Conservation (phyloP, 2,797 vertebrate species). For the Scolopax rusticola region DNA sequence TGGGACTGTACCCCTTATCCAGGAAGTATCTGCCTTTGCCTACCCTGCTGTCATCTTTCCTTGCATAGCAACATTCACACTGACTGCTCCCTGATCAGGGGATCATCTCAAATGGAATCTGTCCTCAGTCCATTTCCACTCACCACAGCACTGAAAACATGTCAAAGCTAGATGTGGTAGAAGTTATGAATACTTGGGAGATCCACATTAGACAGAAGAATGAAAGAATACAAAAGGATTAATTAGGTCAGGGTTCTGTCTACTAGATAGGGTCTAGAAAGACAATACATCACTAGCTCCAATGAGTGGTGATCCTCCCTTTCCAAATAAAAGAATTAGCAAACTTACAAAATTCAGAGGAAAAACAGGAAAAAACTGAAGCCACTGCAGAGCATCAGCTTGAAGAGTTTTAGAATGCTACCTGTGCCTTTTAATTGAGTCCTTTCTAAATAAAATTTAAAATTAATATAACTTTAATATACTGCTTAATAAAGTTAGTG, state of each 20-base stretch:
- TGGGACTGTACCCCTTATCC: background rate
- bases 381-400: background rate
- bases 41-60: background rate
- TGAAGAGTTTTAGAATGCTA: background rate
- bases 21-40: background rate
- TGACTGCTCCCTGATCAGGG: background rate
- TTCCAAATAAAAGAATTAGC: background rate
- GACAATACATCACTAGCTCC: rapidly evolving
- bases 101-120: background rate
- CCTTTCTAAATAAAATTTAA: background rate
- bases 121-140: background rate
- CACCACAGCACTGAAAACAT: background rate
- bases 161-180: background rate
- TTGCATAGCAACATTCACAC: background rate
- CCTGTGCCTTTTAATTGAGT: background rate
- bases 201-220: background rate
- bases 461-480: background rate
- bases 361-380: background rate
- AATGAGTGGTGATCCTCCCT: background rate
- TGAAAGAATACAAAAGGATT: background rate
- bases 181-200: background rate
- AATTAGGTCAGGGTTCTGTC: background rate
- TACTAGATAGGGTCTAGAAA: background rate
- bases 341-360: background rate
- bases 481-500: background rate